These are phyloP conservation scores for Tachysurus fulvidraco DNA, from an alignment of 2,113 vertebrate species.

Conservation along the genomic window DNA sequence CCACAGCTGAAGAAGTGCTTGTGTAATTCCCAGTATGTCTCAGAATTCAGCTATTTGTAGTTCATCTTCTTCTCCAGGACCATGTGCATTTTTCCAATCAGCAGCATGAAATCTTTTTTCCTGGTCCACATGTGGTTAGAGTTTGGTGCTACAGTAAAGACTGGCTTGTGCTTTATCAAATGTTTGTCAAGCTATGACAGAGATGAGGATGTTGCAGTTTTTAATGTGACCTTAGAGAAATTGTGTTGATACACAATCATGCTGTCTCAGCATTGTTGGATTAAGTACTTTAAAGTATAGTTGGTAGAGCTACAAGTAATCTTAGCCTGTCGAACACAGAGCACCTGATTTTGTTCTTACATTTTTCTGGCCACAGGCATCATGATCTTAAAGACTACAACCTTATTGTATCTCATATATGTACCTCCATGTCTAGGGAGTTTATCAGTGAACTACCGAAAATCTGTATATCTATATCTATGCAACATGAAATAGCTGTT, in stretches of 20 bases:
- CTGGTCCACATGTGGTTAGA: background rate
- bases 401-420: background rate
- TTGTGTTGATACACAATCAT: background rate
- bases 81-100: background rate
- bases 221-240: background rate
- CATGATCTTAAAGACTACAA: background rate
- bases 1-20: slow-evolving; percentile 16
- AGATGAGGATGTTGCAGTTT: background rate
- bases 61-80: background rate
- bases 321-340: background rate
- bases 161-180: background rate
- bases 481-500: background rate
- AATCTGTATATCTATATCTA: background rate
- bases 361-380: background rate
- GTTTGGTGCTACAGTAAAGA: background rate
- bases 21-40: background rate
- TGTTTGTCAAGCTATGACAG: background rate
- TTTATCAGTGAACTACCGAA: background rate
- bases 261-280: background rate
- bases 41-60: background rate
- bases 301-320: background rate
- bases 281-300: background rate
- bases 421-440: background rate
- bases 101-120: background rate
- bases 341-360: background rate